Conservation (phyloP, 1,140 invertebrate species). For the Atta cephalotes region DNA sequence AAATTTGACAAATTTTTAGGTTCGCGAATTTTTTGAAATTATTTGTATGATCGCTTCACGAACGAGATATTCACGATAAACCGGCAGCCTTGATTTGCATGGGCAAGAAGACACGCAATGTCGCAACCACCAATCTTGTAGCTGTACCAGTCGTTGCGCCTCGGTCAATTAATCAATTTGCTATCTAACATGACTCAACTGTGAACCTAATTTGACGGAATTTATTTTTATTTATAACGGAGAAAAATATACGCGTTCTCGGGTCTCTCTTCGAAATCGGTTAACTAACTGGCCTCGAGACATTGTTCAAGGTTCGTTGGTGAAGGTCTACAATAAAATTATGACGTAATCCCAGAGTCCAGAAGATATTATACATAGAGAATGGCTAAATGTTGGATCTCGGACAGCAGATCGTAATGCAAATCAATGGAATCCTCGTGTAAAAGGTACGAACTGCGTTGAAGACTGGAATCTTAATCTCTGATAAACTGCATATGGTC, state of each 20-base stretch:
- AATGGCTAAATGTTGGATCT: conserved; percentile 40
- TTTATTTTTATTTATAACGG: conserved; percentile 37
- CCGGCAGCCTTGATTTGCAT: conserved; percentile 30
- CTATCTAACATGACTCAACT: conserved; percentile 38
- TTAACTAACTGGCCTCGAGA: conserved; percentile 63
- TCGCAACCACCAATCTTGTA: conserved; percentile 27
- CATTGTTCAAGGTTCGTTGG: conserved; percentile 66
- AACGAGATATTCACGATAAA: conserved; percentile 36
- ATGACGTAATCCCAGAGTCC: conserved; percentile 69
- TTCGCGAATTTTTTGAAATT: neutral
- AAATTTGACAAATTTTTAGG: neutral
- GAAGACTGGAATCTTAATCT: conserved; percentile 3
- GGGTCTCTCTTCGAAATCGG: conserved; percentile 20
- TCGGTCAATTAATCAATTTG: conserved; percentile 52
- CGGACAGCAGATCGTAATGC: conserved; percentile 24
- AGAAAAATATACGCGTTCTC: neutral
- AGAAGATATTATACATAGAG: neutral
- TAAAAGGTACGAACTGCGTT: conserved; percentile 21
- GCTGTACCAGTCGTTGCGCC: conserved; percentile 5
- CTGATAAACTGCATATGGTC: conserved; percentile 28
- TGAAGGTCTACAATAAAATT: conserved; percentile 52
- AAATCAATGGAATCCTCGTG: conserved; percentile 25
- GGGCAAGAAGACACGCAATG: conserved; percentile 35
- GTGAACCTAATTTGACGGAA: neutral
- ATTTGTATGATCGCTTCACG: neutral